Evolutionary conservation across 2,797 vertebrate species (phyloP).

Genomic region (Pseudotriccus pelzelni): DNA sequence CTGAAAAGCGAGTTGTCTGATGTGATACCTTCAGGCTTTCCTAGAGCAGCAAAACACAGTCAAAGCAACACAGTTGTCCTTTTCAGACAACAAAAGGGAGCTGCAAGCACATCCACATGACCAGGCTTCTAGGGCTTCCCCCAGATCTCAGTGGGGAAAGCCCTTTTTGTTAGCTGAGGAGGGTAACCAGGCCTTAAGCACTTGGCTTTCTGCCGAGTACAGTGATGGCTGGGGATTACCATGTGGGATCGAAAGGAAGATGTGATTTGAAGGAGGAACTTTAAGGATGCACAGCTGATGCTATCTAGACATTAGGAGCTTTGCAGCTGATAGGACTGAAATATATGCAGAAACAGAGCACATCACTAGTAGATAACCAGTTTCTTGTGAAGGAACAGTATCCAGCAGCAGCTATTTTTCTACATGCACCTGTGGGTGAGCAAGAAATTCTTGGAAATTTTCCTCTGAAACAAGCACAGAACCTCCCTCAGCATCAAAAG

Average conservation of each 20-base stretch:
- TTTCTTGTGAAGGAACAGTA: not conserved
- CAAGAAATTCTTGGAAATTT: not conserved
- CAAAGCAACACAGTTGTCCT: not conserved
- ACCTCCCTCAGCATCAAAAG: not conserved
- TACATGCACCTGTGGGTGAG: fast-evolving
- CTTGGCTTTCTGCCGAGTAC: not conserved
- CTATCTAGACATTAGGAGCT: not conserved
- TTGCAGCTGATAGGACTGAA: not conserved
- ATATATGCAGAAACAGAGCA: not conserved
- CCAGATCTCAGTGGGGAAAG: not conserved
- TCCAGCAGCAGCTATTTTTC: not conserved
- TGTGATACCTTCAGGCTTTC: not conserved
- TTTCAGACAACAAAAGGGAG: not conserved
- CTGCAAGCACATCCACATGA: not conserved
- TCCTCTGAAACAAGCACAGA: not conserved
- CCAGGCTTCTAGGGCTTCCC: not conserved
- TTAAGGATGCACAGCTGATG: not conserved
- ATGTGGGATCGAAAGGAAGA: not conserved
- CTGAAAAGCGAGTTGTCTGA: not conserved
- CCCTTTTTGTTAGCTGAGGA: not conserved
- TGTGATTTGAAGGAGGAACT: not conserved
- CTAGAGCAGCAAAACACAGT: not conserved
- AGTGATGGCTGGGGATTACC: not conserved
- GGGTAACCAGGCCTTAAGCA: not conserved
- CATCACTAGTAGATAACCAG: not conserved